Evolutionary conservation across 2,888 invertebrate genomes (phyloP).

Genomic region (Drosophila ustulata): DNA sequence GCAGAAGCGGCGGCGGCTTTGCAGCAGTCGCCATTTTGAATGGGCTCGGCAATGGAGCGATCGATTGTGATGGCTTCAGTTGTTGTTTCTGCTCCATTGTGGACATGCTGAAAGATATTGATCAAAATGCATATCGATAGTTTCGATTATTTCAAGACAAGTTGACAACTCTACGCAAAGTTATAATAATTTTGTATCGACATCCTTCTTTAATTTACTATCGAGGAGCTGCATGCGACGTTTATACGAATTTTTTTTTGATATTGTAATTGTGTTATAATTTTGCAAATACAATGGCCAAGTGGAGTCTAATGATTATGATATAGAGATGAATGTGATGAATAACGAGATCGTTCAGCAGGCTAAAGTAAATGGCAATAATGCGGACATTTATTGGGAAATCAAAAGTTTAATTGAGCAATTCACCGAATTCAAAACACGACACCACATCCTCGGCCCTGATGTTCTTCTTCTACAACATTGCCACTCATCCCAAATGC

Average conservation of each 20-base stretch:
- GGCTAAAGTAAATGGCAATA: background rate
- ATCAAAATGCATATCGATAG: too few species aligned
- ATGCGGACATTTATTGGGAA: background rate
- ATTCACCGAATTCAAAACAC: constrained; percentile 70
- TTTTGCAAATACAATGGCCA: background rate
- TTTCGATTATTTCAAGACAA: too few species aligned
- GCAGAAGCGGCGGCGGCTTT: background rate
- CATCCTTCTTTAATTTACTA: background rate
- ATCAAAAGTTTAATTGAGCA: background rate
- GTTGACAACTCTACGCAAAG: too few species aligned
- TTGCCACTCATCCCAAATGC: constrained; percentile 85
- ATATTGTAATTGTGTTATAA: background rate
- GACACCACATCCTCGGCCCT: constrained; percentile 86
- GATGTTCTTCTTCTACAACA: constrained; percentile 85
- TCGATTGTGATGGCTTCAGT: background rate
- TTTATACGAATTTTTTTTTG: background rate
- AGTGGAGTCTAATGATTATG: background rate
- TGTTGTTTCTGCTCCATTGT: too few species aligned
- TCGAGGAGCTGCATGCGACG: too few species aligned
- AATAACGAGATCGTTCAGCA: background rate
- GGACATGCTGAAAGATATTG: too few species aligned
- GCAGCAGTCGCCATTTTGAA: background rate
- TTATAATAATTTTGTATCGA: too few species aligned
- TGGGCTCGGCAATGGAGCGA: background rate
- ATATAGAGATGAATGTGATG: background rate